Percentiles rank a stretch among this genome's conserved stretches.
These are phyloP conservation scores for Macquaria ambigua DNA, from an alignment of 2,113 vertebrate species.

Conservation along the genomic window DNA sequence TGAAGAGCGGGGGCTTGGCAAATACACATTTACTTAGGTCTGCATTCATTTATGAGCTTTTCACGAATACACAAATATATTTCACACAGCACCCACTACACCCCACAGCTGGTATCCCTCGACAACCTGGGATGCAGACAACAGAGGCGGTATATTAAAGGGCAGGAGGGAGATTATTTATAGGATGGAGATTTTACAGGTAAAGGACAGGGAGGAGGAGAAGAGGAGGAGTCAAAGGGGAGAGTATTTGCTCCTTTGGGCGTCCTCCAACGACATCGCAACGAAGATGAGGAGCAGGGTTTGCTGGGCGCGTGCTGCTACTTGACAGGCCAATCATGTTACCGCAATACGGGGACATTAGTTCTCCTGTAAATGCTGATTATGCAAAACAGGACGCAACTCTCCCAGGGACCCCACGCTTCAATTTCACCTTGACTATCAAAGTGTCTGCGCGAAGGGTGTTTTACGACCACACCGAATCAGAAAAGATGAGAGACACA, in stretches of 20 bases:
- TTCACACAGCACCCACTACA: conserved; percentile 6
- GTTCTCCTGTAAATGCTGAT: conserved; percentile 73
- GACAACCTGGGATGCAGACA: conserved; percentile 4
- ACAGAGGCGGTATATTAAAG: conserved; percentile 14
- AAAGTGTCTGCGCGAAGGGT: conserved; percentile 60
- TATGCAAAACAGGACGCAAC: conserved; percentile 66
- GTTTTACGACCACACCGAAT: conserved; percentile 67
- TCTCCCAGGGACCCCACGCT: conserved; percentile 47
- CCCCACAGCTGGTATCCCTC: not conserved
- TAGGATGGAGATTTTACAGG: conserved; percentile 9
- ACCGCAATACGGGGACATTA: conserved; percentile 57
- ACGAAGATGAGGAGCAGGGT: conserved; percentile 24
- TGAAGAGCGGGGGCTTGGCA: not conserved
- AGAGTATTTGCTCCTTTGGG: conserved; percentile 21
- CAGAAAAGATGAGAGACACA: conserved; percentile 47
- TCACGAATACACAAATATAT: conserved; percentile 15
- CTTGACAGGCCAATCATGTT: conserved; percentile 72
- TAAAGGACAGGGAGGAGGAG: conserved; percentile 18
- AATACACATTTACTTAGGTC: conserved; percentile 11
- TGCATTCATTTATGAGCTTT: conserved; percentile 27
- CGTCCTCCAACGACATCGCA: conserved; percentile 36
- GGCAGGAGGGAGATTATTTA: conserved; percentile 18
- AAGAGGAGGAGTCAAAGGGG: conserved; percentile 14
- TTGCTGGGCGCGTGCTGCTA: not conserved
- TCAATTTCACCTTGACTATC: conserved; percentile 76